These are phyloP conservation scores for Galbula dea DNA, from an alignment of 2,113 vertebrate genomes.

Conservation along the genomic window DNA sequence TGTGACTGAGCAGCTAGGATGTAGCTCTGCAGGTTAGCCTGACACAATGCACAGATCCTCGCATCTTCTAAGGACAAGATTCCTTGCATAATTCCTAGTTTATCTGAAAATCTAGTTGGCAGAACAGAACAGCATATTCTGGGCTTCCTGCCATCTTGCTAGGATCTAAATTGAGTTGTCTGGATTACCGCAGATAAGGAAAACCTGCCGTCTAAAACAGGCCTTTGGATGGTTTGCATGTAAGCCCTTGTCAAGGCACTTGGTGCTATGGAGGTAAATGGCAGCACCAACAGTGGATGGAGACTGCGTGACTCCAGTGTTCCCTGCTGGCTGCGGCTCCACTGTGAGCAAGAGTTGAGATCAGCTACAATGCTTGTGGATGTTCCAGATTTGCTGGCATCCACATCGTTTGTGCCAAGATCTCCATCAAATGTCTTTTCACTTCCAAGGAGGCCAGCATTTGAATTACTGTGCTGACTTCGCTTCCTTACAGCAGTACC, in stretches of 20 bases:
- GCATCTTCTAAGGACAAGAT: slow-evolving; percentile 12
- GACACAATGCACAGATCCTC: background rate
- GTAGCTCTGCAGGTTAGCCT: background rate
- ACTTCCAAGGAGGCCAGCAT: background rate
- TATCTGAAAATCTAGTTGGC: background rate
- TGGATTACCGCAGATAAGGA: background rate
- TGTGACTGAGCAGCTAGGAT: background rate
- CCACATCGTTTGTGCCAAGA: background rate
- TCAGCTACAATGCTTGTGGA: background rate
- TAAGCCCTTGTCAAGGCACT: background rate
- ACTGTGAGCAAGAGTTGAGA: background rate
- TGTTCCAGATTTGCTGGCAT: background rate
- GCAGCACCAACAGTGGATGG: background rate
- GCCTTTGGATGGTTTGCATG: background rate
- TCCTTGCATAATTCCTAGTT: slow-evolving; percentile 21
- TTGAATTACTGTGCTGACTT: background rate
- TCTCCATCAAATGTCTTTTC: background rate
- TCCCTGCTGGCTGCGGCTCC: background rate
- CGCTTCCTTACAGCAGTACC: background rate
- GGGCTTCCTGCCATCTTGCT: slow-evolving; percentile 35
- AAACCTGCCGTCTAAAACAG: background rate
- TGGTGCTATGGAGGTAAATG: background rate
- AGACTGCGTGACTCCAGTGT: background rate
- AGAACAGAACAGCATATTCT: slow-evolving; percentile 6
- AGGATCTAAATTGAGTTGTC: slow-evolving; percentile 4